Conservation (phyloP, 2,797 vertebrate species). For the Rhabdomys pumilio region DNA sequence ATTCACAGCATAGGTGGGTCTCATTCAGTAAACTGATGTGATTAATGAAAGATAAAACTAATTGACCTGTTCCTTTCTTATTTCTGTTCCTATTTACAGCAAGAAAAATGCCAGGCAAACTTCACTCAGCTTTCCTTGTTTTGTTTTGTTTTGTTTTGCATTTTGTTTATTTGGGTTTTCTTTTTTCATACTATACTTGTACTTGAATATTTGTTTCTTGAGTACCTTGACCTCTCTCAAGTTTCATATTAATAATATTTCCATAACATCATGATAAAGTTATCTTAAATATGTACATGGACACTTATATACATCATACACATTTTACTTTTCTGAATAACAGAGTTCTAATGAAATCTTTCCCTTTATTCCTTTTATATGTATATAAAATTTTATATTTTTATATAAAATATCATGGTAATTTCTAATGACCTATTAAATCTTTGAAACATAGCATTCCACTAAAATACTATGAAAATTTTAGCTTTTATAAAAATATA, state of each 20-base stretch:
- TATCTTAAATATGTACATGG: neutral
- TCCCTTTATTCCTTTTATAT: neutral
- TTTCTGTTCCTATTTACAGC: too few species aligned
- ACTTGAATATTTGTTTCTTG: neutral
- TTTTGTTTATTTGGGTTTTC: neutral
- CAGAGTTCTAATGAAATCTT: neutral
- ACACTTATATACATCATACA: neutral
- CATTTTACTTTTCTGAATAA: neutral
- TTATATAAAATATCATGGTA: neutral
- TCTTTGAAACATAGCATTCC: neutral
- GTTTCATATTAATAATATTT: neutral
- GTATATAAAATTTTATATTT: constrained; percentile 7
- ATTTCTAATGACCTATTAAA: neutral
- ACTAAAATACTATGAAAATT: neutral
- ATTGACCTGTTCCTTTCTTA: fast-evolving
- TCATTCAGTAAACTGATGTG: neutral
- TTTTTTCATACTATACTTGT: neutral
- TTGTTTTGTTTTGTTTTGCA: neutral
- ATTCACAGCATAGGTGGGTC: fast-evolving
- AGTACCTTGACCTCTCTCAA: neutral
- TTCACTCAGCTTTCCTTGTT: fast-evolving
- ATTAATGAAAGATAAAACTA: neutral
- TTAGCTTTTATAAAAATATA: neutral
- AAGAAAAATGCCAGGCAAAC: too few species aligned
- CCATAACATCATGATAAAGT: neutral